These are phyloP conservation scores for Thryonomys swinderianus DNA, from an alignment of 2,113 vertebrate species.

Conservation along the genomic window DNA sequence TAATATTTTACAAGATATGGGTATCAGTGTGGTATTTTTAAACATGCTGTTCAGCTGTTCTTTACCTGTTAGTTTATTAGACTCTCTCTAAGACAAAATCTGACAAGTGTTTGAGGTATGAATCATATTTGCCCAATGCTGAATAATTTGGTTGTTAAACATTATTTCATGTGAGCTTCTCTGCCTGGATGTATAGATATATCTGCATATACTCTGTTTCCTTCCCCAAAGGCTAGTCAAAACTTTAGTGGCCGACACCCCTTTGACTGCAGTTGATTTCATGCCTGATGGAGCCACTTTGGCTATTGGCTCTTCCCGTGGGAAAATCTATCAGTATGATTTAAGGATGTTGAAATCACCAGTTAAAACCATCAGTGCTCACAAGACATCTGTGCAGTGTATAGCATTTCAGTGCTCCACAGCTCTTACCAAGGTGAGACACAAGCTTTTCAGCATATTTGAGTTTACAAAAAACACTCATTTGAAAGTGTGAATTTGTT, in stretches of 20 bases:
- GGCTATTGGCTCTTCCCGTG: constrained; percentile 94
- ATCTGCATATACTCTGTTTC: neutral
- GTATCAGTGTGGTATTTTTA: neutral
- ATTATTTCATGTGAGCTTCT: neutral
- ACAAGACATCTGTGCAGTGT: constrained; percentile 97
- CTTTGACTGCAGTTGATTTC: constrained; percentile 96
- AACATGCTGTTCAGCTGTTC: neutral
- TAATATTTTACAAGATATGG: neutral
- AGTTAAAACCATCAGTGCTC: constrained; percentile 91
- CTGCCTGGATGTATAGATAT: too few relatives aligned
- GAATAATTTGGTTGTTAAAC: neutral
- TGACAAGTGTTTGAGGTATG: neutral
- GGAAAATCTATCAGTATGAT: constrained; percentile 96
- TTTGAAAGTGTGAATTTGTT: neutral
- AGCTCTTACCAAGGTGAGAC: constrained; percentile 89
- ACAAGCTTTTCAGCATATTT: constrained; percentile 1
- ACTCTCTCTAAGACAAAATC: neutral
- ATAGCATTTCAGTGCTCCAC: constrained; percentile 92
- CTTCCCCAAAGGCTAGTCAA: constrained; percentile 87
- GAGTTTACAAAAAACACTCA: neutral
- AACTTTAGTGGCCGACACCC: constrained; percentile 92
- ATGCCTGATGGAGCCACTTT: constrained; percentile 94
- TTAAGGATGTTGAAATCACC: constrained; percentile 94
- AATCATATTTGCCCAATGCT: neutral
- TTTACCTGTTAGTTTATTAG: neutral